Evolutionary conservation across 2,113 vertebrate genomes (phyloP).

Genomic region (Micronisus gabar): DNA sequence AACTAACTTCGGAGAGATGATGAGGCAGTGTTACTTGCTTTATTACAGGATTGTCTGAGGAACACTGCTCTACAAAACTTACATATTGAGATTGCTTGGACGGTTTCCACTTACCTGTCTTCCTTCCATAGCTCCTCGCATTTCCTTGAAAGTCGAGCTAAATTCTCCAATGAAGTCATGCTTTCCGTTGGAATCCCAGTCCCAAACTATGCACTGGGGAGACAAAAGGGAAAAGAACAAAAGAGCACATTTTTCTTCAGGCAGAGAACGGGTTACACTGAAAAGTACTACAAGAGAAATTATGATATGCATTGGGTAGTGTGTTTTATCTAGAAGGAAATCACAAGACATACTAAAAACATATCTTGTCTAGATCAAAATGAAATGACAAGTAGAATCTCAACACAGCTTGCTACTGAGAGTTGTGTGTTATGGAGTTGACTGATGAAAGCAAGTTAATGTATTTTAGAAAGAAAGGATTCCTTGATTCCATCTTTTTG

Average conservation of each 20-base stretch:
- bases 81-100: not conserved
- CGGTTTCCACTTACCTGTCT: conserved; percentile 81
- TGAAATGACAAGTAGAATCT: not conserved
- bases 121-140: conserved; percentile 93
- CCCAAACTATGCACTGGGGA: conserved; percentile 94
- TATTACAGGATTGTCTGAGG: not conserved
- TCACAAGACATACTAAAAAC: not conserved
- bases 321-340: not conserved
- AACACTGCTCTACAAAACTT: not conserved
- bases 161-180: conserved; percentile 98
- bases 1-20: not conserved
- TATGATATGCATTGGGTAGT: not conserved
- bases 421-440: not conserved
- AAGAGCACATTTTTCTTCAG: not conserved
- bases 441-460: not conserved
- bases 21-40: not conserved
- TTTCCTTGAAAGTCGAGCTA: conserved; percentile 91
- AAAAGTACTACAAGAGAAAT: not conserved
- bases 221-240: not conserved
- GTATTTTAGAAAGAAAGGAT: not conserved
- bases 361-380: not conserved
- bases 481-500: not conserved
- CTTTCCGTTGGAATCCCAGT: conserved; percentile 98
- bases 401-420: not conserved
- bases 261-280: not conserved